phyloP scores from a whole-genome alignment of 2,113 vertebrate genomes.

The Machaerirhynchus nigripectus region DNA sequence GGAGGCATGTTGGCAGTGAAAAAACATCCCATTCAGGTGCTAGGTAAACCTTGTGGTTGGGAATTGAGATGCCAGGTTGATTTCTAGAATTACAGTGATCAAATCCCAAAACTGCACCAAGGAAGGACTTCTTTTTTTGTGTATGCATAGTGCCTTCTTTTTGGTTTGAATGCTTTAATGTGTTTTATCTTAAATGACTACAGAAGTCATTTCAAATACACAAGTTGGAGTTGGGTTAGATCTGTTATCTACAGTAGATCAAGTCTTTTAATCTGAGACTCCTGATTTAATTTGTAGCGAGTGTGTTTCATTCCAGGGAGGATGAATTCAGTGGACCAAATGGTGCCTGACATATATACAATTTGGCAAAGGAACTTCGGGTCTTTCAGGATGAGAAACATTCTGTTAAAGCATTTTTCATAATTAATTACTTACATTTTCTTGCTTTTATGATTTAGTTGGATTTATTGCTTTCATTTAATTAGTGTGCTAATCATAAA shows the following conservation, averaged over 20 bases:
- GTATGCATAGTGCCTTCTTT: neutral
- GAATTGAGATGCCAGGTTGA: neutral
- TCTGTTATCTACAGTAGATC: neutral
- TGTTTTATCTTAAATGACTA: neutral
- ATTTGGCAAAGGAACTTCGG: neutral
- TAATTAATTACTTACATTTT: neutral
- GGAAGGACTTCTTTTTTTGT: neutral
- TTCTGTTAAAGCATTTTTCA: neutral
- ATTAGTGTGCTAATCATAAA: neutral
- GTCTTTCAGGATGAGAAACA: neutral
- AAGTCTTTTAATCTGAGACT: neutral
- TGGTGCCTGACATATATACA: neutral
- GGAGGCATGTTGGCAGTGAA: accelerated
- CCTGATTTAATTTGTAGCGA: neutral
- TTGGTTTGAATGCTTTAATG: neutral
- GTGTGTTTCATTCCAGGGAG: neutral
- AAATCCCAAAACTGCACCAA: neutral
- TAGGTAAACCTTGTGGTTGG: neutral
- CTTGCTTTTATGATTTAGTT: neutral
- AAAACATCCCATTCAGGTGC: neutral
- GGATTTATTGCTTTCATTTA: neutral
- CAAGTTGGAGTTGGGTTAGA: neutral
- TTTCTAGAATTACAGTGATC: neutral
- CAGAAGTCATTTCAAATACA: neutral
- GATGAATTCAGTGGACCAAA: neutral